A percentile compares a stretch with the other conserved stretches of the same genome.
These are phyloP conservation scores for Lagenorhynchus albirostris DNA, from an alignment of 2,113 vertebrate genomes.

Conservation along the genomic window DNA sequence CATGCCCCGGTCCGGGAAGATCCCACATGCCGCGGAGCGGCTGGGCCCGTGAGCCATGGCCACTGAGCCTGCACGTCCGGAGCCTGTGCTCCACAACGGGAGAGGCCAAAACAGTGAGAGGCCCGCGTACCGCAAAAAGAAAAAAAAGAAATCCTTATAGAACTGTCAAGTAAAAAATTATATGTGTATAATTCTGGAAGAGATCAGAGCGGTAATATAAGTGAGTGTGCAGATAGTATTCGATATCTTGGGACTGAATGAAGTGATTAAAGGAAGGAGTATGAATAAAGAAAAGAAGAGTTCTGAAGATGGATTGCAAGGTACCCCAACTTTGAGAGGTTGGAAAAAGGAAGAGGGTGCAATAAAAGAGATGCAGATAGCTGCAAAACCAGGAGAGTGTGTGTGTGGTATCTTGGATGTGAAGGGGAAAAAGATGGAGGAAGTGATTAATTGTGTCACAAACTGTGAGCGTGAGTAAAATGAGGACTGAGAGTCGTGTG, in stretches of 20 bases:
- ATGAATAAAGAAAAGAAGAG: background rate
- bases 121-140: no score
- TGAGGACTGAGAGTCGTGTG: background rate
- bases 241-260: background rate
- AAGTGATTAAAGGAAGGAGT: background rate
- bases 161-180: background rate
- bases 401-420: background rate
- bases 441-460: background rate
- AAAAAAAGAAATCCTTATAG: background rate
- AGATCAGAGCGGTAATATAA: background rate
- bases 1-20: no score
- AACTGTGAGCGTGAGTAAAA: background rate
- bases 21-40: no score
- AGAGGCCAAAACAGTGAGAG: no score
- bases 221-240: background rate
- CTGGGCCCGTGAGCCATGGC: no score
- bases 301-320: background rate
- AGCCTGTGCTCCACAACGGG: no score
- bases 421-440: background rate
- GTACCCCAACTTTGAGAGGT: background rate
- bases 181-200: background rate
- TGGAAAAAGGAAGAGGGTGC: background rate
- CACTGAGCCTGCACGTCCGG: no score
- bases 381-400: background rate
- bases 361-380: background rate